Conservation (phyloP, 1,140 invertebrate genomes). For the Anthonomus grandis region DNA sequence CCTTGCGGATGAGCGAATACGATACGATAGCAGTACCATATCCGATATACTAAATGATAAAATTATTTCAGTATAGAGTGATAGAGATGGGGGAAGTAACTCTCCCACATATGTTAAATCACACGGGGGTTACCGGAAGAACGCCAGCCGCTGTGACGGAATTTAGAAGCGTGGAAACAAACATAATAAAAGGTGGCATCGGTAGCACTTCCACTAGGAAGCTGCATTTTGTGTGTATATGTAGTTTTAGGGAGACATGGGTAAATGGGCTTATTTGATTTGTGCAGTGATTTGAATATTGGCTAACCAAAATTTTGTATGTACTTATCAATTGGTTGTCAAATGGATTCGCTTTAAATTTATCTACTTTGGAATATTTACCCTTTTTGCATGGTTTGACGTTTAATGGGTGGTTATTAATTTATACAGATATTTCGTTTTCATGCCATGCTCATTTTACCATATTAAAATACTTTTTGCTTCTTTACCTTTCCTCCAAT, state of each 20-base stretch:
- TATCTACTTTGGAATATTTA: too few species aligned
- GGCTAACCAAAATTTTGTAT: too few species aligned
- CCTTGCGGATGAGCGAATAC: constrained; percentile 11
- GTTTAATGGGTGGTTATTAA: too few species aligned
- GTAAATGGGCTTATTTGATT: background rate
- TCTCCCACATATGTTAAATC: constrained; percentile 15
- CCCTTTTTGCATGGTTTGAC: too few species aligned
- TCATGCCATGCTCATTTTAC: too few species aligned
- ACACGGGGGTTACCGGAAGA: constrained; percentile 15
- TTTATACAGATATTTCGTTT: too few species aligned
- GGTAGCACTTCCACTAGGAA: constrained; percentile 8
- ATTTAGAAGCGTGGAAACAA: constrained; percentile 22
- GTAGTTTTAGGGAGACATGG: background rate
- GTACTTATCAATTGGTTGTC: too few species aligned
- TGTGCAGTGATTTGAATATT: background rate
- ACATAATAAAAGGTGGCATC: too few species aligned
- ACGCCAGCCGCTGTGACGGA: constrained; percentile 18
- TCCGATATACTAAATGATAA: background rate
- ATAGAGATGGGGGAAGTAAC: constrained; percentile 6
- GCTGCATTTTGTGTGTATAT: background rate
- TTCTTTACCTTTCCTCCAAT: too few species aligned
- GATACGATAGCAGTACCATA: too few species aligned
- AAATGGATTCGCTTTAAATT: too few species aligned
- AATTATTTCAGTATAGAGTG: constrained; percentile 1
- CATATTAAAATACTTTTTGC: too few species aligned